phyloP scores from a whole-genome alignment of 2,113 vertebrate genomes.

The Scatophagus argus region DNA sequence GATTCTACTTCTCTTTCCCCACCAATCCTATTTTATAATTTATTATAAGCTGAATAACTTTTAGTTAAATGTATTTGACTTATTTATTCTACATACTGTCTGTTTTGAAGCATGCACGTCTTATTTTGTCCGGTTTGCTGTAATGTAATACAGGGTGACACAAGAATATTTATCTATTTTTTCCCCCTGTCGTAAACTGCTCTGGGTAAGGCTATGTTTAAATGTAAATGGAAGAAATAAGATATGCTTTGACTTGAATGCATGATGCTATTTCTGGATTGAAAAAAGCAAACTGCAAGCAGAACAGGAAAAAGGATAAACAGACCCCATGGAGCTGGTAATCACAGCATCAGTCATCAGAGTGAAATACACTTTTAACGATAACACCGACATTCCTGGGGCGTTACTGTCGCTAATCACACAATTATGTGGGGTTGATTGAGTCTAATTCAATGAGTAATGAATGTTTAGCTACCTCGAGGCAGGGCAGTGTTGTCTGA shows the following conservation, averaged over 20 bases:
- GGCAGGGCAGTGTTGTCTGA: conserved; percentile 34
- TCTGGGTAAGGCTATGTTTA: background rate
- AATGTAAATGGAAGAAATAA: conserved; percentile 24
- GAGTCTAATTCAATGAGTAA: conserved; percentile 50
- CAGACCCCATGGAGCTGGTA: conserved; percentile 44
- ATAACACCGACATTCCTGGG: conserved; percentile 69
- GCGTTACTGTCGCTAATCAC: conserved; percentile 58
- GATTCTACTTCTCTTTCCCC: background rate
- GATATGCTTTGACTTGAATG: conserved; percentile 26
- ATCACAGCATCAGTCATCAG: conserved; percentile 62
- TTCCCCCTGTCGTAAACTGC: conserved; percentile 18
- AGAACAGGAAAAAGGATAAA: conserved; percentile 41
- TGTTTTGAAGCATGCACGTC: background rate
- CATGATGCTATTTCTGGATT: conserved; percentile 39
- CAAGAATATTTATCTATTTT: conserved; percentile 32
- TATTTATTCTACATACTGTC: conserved; percentile 11
- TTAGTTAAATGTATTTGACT: conserved; percentile 1
- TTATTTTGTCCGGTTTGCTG: conserved; percentile 17
- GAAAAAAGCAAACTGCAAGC: conserved; percentile 33
- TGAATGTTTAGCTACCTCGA: conserved; percentile 43
- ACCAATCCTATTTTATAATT: conserved; percentile 14
- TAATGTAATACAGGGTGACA: conserved; percentile 32
- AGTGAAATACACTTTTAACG: conserved; percentile 39
- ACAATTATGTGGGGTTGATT: conserved; percentile 53
- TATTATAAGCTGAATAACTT: conserved; percentile 3